Percentiles rank a stretch among this genome's conserved stretches.
These are phyloP conservation scores for Geopemphigus sp. DNA, from an alignment of 1,140 invertebrate species.

Conservation along the genomic window DNA sequence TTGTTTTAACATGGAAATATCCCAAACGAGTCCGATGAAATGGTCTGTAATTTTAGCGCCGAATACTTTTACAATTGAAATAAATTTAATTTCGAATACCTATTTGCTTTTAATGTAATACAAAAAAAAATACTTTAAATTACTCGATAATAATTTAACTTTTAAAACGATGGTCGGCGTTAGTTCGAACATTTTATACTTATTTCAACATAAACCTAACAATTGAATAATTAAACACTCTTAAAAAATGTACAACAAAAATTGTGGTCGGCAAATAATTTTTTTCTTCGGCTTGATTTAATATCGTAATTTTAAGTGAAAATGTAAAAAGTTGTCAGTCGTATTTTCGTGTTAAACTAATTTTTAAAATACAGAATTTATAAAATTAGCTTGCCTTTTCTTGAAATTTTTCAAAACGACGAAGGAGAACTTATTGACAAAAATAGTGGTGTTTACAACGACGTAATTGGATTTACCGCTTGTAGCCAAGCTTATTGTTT, in stretches of 20 bases:
- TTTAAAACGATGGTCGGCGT: background rate
- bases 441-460: background rate
- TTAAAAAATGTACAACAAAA: background rate
- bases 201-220: background rate
- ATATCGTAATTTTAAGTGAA: background rate
- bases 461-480: constrained; percentile 24
- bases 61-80: too few relatives aligned
- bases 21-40: too few relatives aligned
- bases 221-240: background rate
- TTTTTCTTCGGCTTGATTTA: background rate
- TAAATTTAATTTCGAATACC: too few relatives aligned
- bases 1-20: too few relatives aligned
- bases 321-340: background rate
- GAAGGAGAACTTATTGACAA: constrained; percentile 11
- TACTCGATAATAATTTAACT: background rate
- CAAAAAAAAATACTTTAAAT: background rate
- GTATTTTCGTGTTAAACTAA: background rate
- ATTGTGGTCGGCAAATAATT: background rate
- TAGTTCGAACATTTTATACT: background rate
- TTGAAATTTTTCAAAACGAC: background rate
- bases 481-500: constrained; percentile 13
- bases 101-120: background rate
- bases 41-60: too few relatives aligned
- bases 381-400: background rate
- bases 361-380: constrained; percentile 7